Evolutionary conservation across 2,888 invertebrate genomes (phyloP), one percentile per base, ranked within the genome.

Genomic region (Psococerastis gibbosa): DNA sequence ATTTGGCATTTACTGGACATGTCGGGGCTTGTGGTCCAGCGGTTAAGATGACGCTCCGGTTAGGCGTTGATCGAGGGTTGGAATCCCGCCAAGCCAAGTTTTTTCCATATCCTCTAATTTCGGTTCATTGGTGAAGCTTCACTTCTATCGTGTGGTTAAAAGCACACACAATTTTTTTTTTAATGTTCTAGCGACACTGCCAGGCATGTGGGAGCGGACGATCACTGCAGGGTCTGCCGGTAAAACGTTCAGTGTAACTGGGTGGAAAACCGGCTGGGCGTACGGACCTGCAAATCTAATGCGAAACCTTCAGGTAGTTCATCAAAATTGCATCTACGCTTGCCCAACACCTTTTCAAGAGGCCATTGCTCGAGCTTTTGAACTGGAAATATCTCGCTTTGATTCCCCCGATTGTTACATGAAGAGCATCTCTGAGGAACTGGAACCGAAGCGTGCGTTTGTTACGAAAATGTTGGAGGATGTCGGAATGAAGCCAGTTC

Each of bases 211-310:
- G 82, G 92, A 98, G 50, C 71, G 95, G 18, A 97, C 97, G 0
- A 76, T 98, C 31, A 94, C 97, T 0, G 76, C 98, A 49, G 94
- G 97, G 0, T 95, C 94, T 17, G 97, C 94, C 1, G 97, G 97
- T 1, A 98, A 97, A 70, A 89, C 92, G 1, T 95, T 97, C 66
- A 91, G 91, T 43, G 88, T 91, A 11, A 98, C 97, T 1, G 97
- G 97, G 3, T 92, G 92, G 92, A 94, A 84, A 69, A 73, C 77
- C 2, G 97, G 97, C 43, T 98, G 97, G 97, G 87, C 87, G 1
- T 85, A 94, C 60, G 95, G 84, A 0, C 94, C 95, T 0, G 71
- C 73, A 0, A 60, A 73, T 46, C 67, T 98, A 6, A 73, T 97
- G 56, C 60, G 65, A 32, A 85, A 91, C 58, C 60, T 92, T 45